Evolutionary conservation across 2,888 invertebrate genomes (phyloP), one percentile per base, ranked within the genome.

Genomic region (Rhagonycha lutea): DNA sequence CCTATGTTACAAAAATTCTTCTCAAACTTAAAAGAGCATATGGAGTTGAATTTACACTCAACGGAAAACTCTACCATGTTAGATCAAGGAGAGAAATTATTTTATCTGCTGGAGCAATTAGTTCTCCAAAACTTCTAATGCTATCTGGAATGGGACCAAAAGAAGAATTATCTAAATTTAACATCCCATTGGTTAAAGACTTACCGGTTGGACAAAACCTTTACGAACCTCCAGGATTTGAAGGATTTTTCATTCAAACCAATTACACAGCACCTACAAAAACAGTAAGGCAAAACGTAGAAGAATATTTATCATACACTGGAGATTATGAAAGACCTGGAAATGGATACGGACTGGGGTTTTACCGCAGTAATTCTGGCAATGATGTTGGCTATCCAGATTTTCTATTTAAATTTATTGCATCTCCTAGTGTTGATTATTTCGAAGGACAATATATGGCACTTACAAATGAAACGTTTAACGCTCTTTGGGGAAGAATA

Each of bases 331-430:
- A 0, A 87, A 89, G 24, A 12, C 89, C 91, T 0, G 92, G 92
- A 18, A 92, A 91, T 4, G 90, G 90, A n/a, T 93, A 92, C 84
- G 91, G 90, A 1, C 88, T 93, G 1, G 92, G 89, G 1, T 92
- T 90, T 81, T 87, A 91, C 5, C 90, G 91, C 84, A 91, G 92
- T 0, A 91, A 91, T 74, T 84, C 89, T 23, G 90, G 91, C 1
- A 82, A 86, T 4, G 90, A 91, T 3, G 83, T 90, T 82, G 90
- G 90, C 76, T 89, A 89, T 81, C 92, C 93, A 0, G 92, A 93
- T 80, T 89, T 93, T 14, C 92, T 93, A 85, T 84, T 92, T 18
- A 32, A 91, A 91, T 86, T 89, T 91, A 11, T 90, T 91, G 12
- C 81, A n/a, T 89, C 89, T 4, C 89, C 91, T 0, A 91, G 92